Percentiles rank a stretch among this genome's conserved stretches.
These are phyloP conservation scores for Eunapius fragilis DNA, from an alignment of 37 sponge, comb jelly and placozoan genomes.

Conservation along the genomic window DNA sequence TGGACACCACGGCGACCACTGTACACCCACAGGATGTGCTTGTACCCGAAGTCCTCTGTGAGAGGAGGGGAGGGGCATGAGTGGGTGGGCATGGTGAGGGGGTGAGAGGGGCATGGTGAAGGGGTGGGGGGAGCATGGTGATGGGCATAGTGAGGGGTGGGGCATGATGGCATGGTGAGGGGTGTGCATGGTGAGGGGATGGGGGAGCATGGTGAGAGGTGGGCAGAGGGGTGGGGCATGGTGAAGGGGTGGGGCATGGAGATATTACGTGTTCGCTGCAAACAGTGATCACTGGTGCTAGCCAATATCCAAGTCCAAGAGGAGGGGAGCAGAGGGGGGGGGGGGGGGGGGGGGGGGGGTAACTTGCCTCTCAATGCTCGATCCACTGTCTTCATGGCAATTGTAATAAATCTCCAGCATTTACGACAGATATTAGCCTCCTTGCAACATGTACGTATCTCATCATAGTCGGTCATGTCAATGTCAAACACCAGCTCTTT, in stretches of 20 bases:
- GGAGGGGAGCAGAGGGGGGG: neutral
- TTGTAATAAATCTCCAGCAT: conserved; percentile 93
- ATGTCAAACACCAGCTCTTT: conserved; percentile 99
- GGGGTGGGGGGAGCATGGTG: neutral
- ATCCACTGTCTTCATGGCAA: conserved; percentile 88
- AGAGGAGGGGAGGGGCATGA: neutral
- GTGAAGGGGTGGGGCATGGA: neutral
- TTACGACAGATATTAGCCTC: conserved; percentile 91
- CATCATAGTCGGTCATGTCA: conserved; percentile 99
- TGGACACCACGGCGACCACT: conserved; percentile 98
- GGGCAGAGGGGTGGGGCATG: neutral
- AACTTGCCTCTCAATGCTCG: conserved; percentile 82
- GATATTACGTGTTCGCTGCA: neutral
- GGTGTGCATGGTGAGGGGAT: neutral
- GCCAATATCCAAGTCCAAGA: too few relatives aligned
- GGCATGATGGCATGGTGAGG: neutral
- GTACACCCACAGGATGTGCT: conserved; percentile 94
- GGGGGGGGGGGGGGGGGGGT: neutral
- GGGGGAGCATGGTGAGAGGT: neutral
- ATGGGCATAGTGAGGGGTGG: neutral
- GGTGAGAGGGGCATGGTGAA: neutral
- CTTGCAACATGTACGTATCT: conserved; percentile 91
- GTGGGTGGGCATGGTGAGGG: neutral
- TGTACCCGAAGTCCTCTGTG: conserved; percentile 96
- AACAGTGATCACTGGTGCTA: too few relatives aligned